Evolutionary conservation across 2,113 vertebrate genomes (phyloP).

Genomic region (Phalacrocorax brasilianus): DNA sequence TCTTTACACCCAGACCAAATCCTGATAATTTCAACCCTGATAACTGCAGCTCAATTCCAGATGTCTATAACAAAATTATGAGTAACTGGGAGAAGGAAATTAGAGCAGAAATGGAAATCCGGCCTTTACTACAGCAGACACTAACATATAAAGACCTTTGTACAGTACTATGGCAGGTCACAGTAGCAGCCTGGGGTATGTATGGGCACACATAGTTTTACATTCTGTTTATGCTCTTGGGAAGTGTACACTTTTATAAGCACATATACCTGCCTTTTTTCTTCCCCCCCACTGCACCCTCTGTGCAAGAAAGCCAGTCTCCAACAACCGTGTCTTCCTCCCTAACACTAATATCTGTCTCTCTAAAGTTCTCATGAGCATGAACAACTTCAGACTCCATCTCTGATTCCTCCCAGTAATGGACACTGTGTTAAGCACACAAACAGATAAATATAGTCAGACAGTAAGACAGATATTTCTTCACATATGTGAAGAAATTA

Average conservation of each 20-base stretch:
- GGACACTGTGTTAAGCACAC: neutral
- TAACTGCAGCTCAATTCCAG: neutral
- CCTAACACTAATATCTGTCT: neutral
- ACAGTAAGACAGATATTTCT: neutral
- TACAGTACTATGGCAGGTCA: neutral
- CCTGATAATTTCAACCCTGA: neutral
- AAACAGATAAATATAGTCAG: neutral
- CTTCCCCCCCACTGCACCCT: neutral
- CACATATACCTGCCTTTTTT: neutral
- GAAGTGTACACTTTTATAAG: neutral
- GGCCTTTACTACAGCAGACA: neutral
- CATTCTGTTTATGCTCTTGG: neutral
- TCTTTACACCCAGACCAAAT: neutral
- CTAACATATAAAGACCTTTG: neutral
- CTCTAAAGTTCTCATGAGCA: neutral
- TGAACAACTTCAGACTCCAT: neutral
- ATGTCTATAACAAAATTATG: neutral
- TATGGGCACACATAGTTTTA: neutral
- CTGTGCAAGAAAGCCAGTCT: neutral
- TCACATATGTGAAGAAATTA: neutral
- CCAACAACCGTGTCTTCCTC: neutral
- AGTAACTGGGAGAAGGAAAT: neutral
- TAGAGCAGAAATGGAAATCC: neutral
- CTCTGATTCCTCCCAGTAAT: neutral
- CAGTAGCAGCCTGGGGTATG: neutral